A percentile compares a stretch with the other conserved stretches of the same genome.
These are phyloP conservation scores for Axea sp. DNA, from an alignment of 2,888 invertebrate genomes.

Conservation along the genomic window DNA sequence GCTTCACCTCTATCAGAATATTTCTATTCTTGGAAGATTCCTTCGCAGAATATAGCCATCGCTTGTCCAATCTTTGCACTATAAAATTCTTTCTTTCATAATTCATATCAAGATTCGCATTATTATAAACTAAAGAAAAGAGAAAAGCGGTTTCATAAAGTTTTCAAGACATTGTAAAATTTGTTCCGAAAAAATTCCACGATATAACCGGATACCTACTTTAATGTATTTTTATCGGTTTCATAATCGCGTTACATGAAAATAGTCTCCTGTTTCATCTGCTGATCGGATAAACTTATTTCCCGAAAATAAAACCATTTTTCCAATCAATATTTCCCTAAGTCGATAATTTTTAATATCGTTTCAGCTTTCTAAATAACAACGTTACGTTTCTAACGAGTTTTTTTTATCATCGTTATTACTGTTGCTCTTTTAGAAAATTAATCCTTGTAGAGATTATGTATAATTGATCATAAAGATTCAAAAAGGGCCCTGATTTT, in stretches of 20 bases:
- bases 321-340: conserved; percentile 40
- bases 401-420: not conserved
- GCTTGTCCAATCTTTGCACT: conserved; percentile 41
- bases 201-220: conserved; percentile 17
- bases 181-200: conserved; percentile 15
- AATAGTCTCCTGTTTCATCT: conserved; percentile 43
- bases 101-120: conserved; percentile 49
- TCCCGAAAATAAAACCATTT: conserved; percentile 29
- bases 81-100: conserved; percentile 38
- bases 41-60: conserved; percentile 30
- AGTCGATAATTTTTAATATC: conserved; percentile 41
- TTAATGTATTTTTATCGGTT: conserved; percentile 40
- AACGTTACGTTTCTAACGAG: not conserved
- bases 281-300: conserved; percentile 47
- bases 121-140: conserved; percentile 37
- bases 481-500: conserved; percentile 17
- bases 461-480: conserved; percentile 14
- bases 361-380: conserved; percentile 16
- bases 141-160: conserved; percentile 19
- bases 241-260: conserved; percentile 45
- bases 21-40: conserved; percentile 39
- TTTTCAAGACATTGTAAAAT: conserved; percentile 28
- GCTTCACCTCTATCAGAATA: conserved; percentile 32
- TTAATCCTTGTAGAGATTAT: conserved; percentile 8
- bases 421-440: not conserved